Conservation (phyloP, 2,113 vertebrate species). For the Ancistrus triradiatus region DNA sequence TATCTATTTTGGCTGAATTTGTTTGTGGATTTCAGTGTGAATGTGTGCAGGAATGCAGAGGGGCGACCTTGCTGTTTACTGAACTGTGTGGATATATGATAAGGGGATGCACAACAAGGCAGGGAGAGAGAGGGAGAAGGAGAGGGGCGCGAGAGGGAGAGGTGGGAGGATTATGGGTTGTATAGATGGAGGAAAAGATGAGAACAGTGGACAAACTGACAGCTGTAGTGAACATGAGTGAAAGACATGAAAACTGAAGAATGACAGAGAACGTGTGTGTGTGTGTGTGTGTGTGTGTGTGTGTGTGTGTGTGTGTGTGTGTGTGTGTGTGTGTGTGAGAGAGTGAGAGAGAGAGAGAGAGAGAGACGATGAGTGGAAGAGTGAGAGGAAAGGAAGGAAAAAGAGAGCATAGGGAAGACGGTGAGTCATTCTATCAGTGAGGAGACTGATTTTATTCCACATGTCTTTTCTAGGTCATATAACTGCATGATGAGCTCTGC, state of each 20-base stretch:
- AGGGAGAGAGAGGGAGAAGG: background rate
- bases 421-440: slow-evolving; percentile 6
- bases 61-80: too few species aligned
- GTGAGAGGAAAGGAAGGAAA: background rate
- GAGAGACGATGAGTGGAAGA: slow-evolving; percentile 16
- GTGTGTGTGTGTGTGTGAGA: too few species aligned
- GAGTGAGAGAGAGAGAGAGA: too few species aligned
- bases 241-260: too few species aligned
- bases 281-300: too few species aligned
- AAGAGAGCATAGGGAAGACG: slow-evolving; percentile 37
- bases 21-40: too few species aligned
- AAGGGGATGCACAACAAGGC: too few species aligned
- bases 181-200: background rate
- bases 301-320: too few species aligned
- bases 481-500: slow-evolving; percentile 17
- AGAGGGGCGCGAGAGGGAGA: background rate
- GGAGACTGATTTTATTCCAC: slow-evolving; percentile 21
- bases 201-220: background rate
- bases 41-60: too few species aligned
- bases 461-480: slow-evolving; percentile 38
- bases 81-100: too few species aligned
- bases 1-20: too few species aligned
- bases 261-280: too few species aligned
- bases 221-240: background rate
- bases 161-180: background rate